Evolutionary conservation across 92 coral and sea anemone species (phyloP), one percentile per base, ranked within the genome.

Genomic region (Siderastrea radians): DNA sequence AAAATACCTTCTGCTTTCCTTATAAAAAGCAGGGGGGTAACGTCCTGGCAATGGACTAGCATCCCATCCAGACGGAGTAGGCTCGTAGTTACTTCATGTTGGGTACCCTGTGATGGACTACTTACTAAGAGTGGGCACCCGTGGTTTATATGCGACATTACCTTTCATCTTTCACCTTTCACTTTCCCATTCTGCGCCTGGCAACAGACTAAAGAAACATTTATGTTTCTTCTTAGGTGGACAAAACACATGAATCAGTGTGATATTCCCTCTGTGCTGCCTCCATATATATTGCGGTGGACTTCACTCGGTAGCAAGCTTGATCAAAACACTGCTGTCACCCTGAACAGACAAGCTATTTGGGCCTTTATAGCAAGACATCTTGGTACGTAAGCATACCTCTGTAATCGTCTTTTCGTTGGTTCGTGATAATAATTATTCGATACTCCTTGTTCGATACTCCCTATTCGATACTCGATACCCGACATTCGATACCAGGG

Each of bases 211-310:
- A 26, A 26, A 26, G 38, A 26, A 26, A 26, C 38, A 26, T 26
- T 26, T 26, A 26, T 26, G 38, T 26, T 26, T 26, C 38, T 26
- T 26, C 38, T 10, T 55, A 94, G 94, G 72, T 91, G 95, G 68
- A 95, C 96, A 16, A 82, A 90, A 6, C 99, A 97, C 52, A 85
- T 93, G 82, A 89, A 91, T 68, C 99, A 97, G 60, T 88, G 94
- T 55, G 99, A 97, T 49, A 80, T 97, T 5, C 97, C 95, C 48
- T 92, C 91, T 11, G 85, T 94, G 14, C 57, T 97, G 5, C 92
- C 95, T 10, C 83, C 87, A 2, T 87, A 92, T 54, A 68, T 94
- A 3, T 81, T 92, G 50, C 84, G 89, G 75, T 77, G 89, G 78
- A 88, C 90, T 3, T 38, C 46, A 0, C 81, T 94, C 80, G 87